Evolutionary conservation across 2,113 vertebrate species (phyloP), one percentile per base, ranked within the genome.

Genomic region (Tenrec ecaudatus): DNA sequence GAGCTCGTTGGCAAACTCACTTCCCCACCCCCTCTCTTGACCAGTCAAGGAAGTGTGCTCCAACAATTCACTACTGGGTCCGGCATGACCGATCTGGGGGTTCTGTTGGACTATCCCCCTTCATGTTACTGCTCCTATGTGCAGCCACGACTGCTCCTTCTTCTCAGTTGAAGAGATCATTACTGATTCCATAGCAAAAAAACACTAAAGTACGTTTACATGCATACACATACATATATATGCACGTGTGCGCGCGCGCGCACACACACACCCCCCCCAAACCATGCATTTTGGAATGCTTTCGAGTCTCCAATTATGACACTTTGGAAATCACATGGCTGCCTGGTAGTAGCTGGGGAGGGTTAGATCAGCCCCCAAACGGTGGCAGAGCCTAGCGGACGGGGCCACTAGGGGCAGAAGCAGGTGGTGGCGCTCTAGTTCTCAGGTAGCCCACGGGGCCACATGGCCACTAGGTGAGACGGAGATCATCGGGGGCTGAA

Each of bases 401-500:
- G 64, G 22, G 64, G 5, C 6, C 20, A 62, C 58, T 20, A 3
- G 60, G 60, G 60, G 9, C 9, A 10, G 47, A 10, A 10, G 47
- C 10, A 14, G 47, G 47, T 53, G 47, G 5, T 53, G 47, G 12
- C 11, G 20, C 64, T 66, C 64, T 23, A 66, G 2, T 27, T 94
- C 78, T 97, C 87, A 95, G 96, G 96, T 94, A 97, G 91, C 96
- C 86, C 83, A 96, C 94, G 94, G 94, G 90, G 95, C 77, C 96
- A 97, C 97, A 97, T 83, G 96, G 96, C 77, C 93, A 95, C 95
- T 95, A 93, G 96, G 92, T 96, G 92, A 94, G 95, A 93, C 88
- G 96, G 93, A 98, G 90, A 95, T 97, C 90, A 96, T 94, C 97
- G 97, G 94, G 92, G 94, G 94, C 96, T 97, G 94, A 96, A 53